Evolutionary conservation across 1,140 invertebrate genomes (phyloP), one percentile per base, ranked within the genome.

Genomic region (Pinna nobilis): DNA sequence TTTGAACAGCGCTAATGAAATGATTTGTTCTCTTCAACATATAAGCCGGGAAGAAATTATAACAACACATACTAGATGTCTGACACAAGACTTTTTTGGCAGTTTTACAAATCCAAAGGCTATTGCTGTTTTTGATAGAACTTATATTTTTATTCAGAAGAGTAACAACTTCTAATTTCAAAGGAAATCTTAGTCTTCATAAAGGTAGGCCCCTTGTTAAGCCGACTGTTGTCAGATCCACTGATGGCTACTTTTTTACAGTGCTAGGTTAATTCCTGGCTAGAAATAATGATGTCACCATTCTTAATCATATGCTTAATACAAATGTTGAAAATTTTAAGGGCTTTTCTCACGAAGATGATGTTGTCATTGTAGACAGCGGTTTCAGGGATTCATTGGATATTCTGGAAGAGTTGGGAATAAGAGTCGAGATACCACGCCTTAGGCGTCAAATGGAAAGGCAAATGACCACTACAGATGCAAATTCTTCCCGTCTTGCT

Each of bases 271-370:
- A 65, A 23, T 33, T 73, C 15, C 20, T 66, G 2, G 39, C 28
- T n/a, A 60, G 61, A 33, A 68, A 74, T 13, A 74, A 74, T 63
- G 65, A 74, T 44, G 47, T 67, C 9, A 57, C 37, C 23, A 75
- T 70, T 23, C 39, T 70, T 2, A 64, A 57, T 23, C 55, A 59
- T 59, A 30, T 30, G 15, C 6, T 59, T 9, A 28, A n/a, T 9
- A 44, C 33, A 63, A 63, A 63, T 28, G 23, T 41, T n/a, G 18
- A 44, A n/a, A 47, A 18, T 37, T 41, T 63, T 2, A 4, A 30
- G 2, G 35, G 44, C 1, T 63, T 3, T 35, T 23, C 44, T 20
- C 9, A 41, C 13, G 39, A 63, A 20, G 23, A 47, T 11, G 60
- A 63, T 63, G 60, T 63, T 18, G 11, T 63, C 1, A 30, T 63